Percentiles rank a stretch among this genome's conserved stretches.
These are phyloP conservation scores for Polydrusus cervinus DNA, from an alignment of 2,888 invertebrate genomes.

Conservation along the genomic window DNA sequence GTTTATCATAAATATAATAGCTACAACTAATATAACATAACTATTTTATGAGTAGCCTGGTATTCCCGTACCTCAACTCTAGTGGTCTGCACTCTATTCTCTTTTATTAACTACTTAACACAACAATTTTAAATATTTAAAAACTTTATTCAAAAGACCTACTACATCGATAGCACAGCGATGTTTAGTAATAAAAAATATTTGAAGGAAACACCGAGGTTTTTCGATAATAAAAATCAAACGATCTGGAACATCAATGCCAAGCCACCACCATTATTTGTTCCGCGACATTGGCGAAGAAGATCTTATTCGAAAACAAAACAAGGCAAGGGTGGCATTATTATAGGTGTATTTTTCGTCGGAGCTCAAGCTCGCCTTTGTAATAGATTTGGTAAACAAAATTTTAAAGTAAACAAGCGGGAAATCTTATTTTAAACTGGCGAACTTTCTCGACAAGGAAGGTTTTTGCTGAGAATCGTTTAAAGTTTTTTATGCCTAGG, in stretches of 20 bases:
- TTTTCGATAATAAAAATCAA: conserved; percentile 25
- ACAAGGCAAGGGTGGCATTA: conserved; percentile 21
- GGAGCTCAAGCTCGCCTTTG: conserved; percentile 18
- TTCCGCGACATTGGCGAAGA: conserved; percentile 24
- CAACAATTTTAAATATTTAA: too few relatives aligned
- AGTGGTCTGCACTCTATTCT: too few relatives aligned
- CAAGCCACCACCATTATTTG: conserved; percentile 21
- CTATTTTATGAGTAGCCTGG: too few relatives aligned
- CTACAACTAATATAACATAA: too few relatives aligned
- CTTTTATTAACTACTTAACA: too few relatives aligned
- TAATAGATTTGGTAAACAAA: conserved; percentile 23
- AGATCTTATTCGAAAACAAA: conserved; percentile 30
- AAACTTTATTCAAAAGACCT: too few relatives aligned
- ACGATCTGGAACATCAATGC: conserved; percentile 26
- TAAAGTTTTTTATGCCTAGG: not conserved
- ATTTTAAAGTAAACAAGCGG: conserved; percentile 10
- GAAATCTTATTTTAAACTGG: conserved; percentile 23
- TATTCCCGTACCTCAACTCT: too few relatives aligned
- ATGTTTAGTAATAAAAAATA: too few relatives aligned
- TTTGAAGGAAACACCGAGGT: not conserved
- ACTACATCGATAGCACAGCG: too few relatives aligned
- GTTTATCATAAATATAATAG: too few relatives aligned
- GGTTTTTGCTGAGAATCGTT: not conserved
- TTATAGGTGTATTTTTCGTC: conserved; percentile 17
- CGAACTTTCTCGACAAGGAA: conserved; percentile 2